Conservation (phyloP, 2,797 vertebrate genomes). For the Tadarida brasiliensis region DNA sequence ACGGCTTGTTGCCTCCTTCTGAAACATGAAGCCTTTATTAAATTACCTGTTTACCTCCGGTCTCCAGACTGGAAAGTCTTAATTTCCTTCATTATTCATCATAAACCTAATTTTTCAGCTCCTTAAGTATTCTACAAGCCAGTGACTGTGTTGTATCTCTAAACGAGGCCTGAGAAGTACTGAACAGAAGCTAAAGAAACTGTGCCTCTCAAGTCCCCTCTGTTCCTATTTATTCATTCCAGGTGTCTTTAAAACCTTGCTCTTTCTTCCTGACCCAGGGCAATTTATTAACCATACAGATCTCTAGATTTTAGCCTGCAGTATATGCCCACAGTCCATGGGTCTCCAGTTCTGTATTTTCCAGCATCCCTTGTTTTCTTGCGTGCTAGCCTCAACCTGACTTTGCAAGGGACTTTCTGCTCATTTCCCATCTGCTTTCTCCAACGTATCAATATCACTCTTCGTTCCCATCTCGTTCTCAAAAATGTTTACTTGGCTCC, state of each 20-base stretch:
- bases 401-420: constrained; percentile 23
- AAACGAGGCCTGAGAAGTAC: neutral
- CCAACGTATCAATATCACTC: constrained; percentile 2
- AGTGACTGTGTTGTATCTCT: constrained; percentile 23
- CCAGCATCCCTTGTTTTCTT: neutral
- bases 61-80: constrained; percentile 52
- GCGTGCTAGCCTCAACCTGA: neutral
- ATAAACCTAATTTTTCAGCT: constrained; percentile 63
- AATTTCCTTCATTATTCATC: constrained; percentile 46
- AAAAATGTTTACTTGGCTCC: neutral
- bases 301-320: neutral
- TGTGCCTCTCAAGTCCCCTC: constrained; percentile 31
- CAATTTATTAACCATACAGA: neutral
- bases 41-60: constrained; percentile 25
- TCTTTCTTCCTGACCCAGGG: constrained; percentile 23
- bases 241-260: neutral
- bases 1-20: neutral
- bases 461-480: constrained; percentile 27
- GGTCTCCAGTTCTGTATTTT: neutral
- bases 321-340: neutral
- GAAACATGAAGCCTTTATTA: constrained; percentile 42
- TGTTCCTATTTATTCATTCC: neutral
- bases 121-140: constrained; percentile 68
- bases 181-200: constrained; percentile 53
- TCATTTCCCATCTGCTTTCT: neutral